phyloP scores from a whole-genome alignment of 2,797 vertebrate genomes.

The Telmatherina bonti region DNA sequence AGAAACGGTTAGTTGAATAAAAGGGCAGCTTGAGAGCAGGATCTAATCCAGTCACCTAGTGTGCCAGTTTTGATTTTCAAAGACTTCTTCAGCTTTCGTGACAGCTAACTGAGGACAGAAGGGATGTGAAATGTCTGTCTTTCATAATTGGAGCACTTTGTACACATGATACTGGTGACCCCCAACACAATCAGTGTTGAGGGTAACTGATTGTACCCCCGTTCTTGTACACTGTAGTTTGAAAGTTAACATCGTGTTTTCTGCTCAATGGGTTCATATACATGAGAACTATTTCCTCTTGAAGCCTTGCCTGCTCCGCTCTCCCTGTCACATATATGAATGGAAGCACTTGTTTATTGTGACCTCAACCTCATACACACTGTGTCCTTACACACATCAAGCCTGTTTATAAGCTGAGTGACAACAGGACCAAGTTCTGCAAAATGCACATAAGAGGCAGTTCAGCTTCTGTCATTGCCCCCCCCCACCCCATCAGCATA shows the following conservation, averaged over 20 bases:
- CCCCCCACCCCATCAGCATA: too few species aligned
- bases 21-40: conserved; percentile 56
- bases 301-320: conserved; percentile 76
- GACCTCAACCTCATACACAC: conserved; percentile 75
- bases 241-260: conserved; percentile 62
- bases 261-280: conserved; percentile 80
- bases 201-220: neutral
- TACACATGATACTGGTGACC: conserved; percentile 72
- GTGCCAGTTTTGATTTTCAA: conserved; percentile 20
- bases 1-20: conserved; percentile 51
- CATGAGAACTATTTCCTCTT: conserved; percentile 79
- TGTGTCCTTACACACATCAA: neutral
- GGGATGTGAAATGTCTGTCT: conserved; percentile 53
- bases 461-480: too few species aligned
- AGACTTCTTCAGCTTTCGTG: conserved; percentile 44
- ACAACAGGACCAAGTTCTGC: neutral
- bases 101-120: conserved; percentile 46
- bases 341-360: conserved; percentile 80
- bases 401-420: neutral
- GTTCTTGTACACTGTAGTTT: conserved; percentile 69
- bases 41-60: conserved; percentile 43
- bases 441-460: too few species aligned
- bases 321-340: conserved; percentile 82
- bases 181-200: conserved; percentile 23
- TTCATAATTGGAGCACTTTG: conserved; percentile 66